A percentile compares a stretch with the other conserved stretches of the same genome.
These are phyloP conservation scores for Phalacrocorax pelagicus DNA, from an alignment of 2,113 vertebrate genomes.

Conservation along the genomic window DNA sequence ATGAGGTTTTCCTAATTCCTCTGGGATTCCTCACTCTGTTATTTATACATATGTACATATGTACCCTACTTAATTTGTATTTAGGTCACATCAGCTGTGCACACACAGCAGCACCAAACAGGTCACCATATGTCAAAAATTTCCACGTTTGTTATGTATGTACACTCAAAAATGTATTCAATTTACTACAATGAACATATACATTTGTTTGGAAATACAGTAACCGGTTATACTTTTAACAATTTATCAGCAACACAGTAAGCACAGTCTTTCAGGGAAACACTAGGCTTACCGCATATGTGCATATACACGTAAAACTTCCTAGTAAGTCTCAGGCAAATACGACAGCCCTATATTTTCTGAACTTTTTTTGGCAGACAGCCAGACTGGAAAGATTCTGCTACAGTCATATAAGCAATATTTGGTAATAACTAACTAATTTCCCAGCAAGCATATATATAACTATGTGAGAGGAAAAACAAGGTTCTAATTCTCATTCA, in stretches of 20 bases:
- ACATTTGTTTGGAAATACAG: background rate
- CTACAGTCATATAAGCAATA: background rate
- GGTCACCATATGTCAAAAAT: constrained; percentile 52
- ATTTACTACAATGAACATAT: background rate
- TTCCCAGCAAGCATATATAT: background rate
- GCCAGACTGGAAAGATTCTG: background rate
- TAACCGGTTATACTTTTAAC: background rate
- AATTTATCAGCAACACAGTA: background rate
- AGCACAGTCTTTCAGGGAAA: background rate
- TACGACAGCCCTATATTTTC: background rate
- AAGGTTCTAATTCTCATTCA: background rate
- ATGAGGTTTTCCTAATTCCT: background rate
- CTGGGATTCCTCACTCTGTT: background rate
- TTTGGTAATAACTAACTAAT: background rate
- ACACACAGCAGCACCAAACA: constrained; percentile 6
- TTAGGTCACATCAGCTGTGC: constrained; percentile 30
- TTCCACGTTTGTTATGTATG: background rate
- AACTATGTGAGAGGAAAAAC: background rate
- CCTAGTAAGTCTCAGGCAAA: background rate
- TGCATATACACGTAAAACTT: background rate
- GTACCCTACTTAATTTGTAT: constrained; percentile 34
- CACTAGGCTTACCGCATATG: background rate
- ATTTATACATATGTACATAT: background rate
- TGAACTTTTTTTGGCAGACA: background rate
- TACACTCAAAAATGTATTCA: background rate